Evolutionary conservation across 2,888 invertebrate species (phyloP).

Genomic region (Thera britannica): DNA sequence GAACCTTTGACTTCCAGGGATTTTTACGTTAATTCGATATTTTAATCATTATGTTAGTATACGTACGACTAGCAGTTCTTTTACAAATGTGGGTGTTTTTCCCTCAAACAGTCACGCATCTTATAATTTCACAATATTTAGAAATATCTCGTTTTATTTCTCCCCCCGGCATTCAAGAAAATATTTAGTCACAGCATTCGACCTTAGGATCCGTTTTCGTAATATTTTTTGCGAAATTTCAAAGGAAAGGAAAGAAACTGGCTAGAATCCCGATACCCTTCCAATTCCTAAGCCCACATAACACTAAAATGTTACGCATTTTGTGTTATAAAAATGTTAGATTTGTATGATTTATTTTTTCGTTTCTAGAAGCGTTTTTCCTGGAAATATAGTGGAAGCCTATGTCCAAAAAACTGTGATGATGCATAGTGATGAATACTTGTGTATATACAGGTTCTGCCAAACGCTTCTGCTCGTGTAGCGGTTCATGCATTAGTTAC

Average conservation of each 20-base stretch:
- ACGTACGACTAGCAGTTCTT: too few species aligned
- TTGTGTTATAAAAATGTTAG: conserved; percentile 34
- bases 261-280: conserved; percentile 19
- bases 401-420: too few species aligned
- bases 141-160: too few species aligned
- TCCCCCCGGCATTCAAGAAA: not conserved
- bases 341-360: conserved; percentile 15
- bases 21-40: too few species aligned
- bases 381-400: too few species aligned
- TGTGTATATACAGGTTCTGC: too few species aligned
- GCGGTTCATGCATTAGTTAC: not conserved
- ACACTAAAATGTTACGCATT: conserved; percentile 38
- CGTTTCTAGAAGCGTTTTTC: conserved; percentile 2
- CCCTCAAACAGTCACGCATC: too few species aligned
- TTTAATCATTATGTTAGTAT: too few species aligned
- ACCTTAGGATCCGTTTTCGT: conserved; percentile 4
- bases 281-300: conserved; percentile 27
- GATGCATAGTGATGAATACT: too few species aligned
- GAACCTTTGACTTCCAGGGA: too few species aligned
- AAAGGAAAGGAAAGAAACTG: conserved; percentile 9
- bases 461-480: not conserved
- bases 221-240: conserved; percentile 14
- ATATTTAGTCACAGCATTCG: not conserved
- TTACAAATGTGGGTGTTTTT: too few species aligned
- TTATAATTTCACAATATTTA: too few species aligned